These are phyloP conservation scores for Lordiphosa andalusiaca DNA, from an alignment of 2,888 invertebrate species.

Conservation along the genomic window DNA sequence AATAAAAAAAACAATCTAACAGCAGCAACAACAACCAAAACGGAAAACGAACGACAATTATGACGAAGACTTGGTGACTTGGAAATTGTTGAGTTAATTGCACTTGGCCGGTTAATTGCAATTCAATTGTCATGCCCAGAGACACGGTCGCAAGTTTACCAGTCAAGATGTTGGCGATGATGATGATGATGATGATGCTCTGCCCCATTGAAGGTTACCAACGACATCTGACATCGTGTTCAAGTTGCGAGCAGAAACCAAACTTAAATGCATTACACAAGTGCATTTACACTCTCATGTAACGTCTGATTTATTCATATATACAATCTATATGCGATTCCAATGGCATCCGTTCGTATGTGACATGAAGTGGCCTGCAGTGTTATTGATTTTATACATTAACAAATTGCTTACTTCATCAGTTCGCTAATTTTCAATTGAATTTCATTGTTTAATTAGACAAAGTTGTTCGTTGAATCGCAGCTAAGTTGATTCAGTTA, in stretches of 20 bases:
- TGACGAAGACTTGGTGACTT: slow-evolving; percentile 39
- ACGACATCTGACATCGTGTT: slow-evolving; percentile 52
- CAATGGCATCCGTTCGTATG: slow-evolving; percentile 33
- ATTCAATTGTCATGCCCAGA: slow-evolving; percentile 71
- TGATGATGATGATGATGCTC: slow-evolving; percentile 27
- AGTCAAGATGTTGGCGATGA: slow-evolving; percentile 7
- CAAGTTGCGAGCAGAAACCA: not conserved
- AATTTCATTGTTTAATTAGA: slow-evolving; percentile 60
- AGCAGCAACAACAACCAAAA: not conserved
- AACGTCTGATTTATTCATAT: slow-evolving; percentile 47
- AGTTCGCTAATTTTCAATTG: slow-evolving; percentile 51
- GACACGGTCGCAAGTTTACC: not conserved
- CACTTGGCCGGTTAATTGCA: slow-evolving; percentile 69
- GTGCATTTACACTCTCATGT: slow-evolving; percentile 28
- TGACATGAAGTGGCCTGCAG: slow-evolving; percentile 17
- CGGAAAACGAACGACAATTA: slow-evolving; percentile 39
- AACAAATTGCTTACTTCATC: slow-evolving; percentile 33
- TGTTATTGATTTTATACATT: slow-evolving; percentile 39
- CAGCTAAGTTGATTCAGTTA: not conserved
- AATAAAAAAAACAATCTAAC: not conserved
- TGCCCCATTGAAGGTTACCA: slow-evolving; percentile 53
- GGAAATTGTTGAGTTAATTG: slow-evolving; percentile 65
- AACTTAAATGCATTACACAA: slow-evolving; percentile 39
- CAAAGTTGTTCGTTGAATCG: not conserved
- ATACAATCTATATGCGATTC: slow-evolving; percentile 21